phyloP scores from a whole-genome alignment of 2,113 vertebrate genomes.

The Odocoileus hemionus region DNA sequence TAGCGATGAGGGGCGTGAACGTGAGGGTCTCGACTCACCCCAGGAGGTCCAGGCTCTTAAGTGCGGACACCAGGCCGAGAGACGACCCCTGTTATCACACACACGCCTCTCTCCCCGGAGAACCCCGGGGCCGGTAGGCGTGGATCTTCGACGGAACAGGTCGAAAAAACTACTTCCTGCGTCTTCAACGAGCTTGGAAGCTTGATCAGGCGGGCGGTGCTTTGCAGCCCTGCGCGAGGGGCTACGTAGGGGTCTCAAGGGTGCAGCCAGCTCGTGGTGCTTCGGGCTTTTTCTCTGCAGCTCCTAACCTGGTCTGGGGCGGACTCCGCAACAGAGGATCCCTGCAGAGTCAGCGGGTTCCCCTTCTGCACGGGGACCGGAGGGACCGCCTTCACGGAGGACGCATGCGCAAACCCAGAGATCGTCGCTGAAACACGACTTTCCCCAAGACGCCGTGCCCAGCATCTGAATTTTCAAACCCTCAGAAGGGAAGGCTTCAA shows the following conservation, averaged over 20 bases:
- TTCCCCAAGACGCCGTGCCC: accelerated
- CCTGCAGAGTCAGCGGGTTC: background rate
- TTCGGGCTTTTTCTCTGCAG: background rate
- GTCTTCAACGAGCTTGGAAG: accelerated
- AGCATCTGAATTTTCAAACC: background rate
- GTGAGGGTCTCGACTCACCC: background rate
- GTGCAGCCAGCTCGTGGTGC: accelerated
- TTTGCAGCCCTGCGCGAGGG: accelerated
- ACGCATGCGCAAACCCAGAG: background rate
- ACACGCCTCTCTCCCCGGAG: accelerated
- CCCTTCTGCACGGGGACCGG: background rate
- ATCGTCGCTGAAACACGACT: accelerated
- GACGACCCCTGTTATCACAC: accelerated
- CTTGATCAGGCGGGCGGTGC: accelerated
- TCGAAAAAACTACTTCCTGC: background rate
- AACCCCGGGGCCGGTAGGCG: background rate
- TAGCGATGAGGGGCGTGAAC: accelerated
- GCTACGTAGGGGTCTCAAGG: accelerated
- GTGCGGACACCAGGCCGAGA: background rate
- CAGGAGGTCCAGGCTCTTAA: background rate
- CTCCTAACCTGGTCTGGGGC: accelerated
- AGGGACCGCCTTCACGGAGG: background rate
- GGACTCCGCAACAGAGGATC: accelerated
- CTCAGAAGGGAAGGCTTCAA: background rate
- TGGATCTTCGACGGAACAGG: accelerated